These are phyloP conservation scores for Musca domestica DNA, from an alignment of 1,140 invertebrate genomes.

Conservation along the genomic window DNA sequence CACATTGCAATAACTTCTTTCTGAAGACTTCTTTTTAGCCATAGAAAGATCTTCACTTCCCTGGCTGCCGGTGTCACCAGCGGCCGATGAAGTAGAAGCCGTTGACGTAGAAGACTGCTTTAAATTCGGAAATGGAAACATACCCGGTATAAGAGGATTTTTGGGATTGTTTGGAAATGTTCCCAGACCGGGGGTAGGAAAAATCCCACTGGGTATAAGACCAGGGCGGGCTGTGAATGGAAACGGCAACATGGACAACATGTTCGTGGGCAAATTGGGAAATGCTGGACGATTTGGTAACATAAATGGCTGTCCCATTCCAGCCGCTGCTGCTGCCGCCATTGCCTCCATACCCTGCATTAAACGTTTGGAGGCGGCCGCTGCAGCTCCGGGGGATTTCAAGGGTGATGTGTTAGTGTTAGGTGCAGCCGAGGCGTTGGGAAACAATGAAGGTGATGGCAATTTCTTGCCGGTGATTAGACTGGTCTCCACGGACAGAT, in stretches of 20 bases:
- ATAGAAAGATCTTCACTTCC: not conserved
- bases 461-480: not conserved
- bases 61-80: too few species aligned
- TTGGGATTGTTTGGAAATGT: conserved; percentile 1
- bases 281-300: conserved; percentile 33
- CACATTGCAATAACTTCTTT: conserved; percentile 46
- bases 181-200: conserved; percentile 37
- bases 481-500: conserved; percentile 3
- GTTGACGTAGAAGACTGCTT: not conserved
- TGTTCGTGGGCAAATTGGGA: conserved; percentile 17
- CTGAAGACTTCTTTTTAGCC: conserved; percentile 17
- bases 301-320: conserved; percentile 25
- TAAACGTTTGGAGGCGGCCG: not conserved
- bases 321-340: not conserved
- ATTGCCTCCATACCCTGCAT: not conserved
- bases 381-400: not conserved
- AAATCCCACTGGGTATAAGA: conserved; percentile 63
- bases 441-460: not conserved
- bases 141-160: conserved; percentile 32
- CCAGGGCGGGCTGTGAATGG: conserved; percentile 63
- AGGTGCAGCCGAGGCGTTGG: not conserved
- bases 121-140: conserved; percentile 22
- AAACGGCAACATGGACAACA: conserved; percentile 27
- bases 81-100: too few species aligned
- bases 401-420: not conserved